Conservation (phyloP, 2,113 vertebrate genomes). For the Centropristis striata region DNA sequence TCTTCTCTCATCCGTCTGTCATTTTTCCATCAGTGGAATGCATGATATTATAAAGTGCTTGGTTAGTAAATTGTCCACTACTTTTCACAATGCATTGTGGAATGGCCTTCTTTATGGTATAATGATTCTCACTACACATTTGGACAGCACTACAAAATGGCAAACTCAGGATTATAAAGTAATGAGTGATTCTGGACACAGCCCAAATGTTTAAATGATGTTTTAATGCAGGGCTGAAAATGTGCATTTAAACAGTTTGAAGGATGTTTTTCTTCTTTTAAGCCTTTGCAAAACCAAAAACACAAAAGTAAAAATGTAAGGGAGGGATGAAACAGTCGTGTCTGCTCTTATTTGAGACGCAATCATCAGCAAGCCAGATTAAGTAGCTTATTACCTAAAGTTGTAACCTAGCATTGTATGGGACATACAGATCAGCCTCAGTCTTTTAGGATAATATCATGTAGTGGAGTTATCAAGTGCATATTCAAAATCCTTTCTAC, state of each 20-base stretch:
- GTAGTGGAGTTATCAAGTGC: background rate
- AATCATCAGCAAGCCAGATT: background rate
- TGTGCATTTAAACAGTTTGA: too few relatives aligned
- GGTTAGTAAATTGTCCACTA: too few relatives aligned
- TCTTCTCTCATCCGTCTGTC: too few relatives aligned
- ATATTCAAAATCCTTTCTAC: background rate
- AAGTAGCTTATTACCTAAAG: background rate
- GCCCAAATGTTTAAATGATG: background rate
- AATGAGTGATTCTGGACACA: too few relatives aligned
- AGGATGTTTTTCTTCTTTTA: background rate
- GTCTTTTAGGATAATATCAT: background rate
- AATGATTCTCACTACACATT: too few relatives aligned
- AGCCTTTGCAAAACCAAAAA: background rate
- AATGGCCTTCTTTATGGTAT: too few relatives aligned
- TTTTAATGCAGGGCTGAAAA: too few relatives aligned
- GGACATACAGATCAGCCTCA: background rate
- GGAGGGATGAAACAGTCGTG: background rate
- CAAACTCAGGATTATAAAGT: too few relatives aligned
- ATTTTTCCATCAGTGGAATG: too few relatives aligned
- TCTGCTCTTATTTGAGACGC: background rate
- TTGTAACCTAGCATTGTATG: background rate
- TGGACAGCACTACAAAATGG: too few relatives aligned
- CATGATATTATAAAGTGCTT: too few relatives aligned
- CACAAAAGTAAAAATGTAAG: background rate
- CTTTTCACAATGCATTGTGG: too few relatives aligned